Evolutionary conservation across 2,888 invertebrate species (phyloP), one percentile per base, ranked within the genome.

Genomic region (Ypsolopha sequella): DNA sequence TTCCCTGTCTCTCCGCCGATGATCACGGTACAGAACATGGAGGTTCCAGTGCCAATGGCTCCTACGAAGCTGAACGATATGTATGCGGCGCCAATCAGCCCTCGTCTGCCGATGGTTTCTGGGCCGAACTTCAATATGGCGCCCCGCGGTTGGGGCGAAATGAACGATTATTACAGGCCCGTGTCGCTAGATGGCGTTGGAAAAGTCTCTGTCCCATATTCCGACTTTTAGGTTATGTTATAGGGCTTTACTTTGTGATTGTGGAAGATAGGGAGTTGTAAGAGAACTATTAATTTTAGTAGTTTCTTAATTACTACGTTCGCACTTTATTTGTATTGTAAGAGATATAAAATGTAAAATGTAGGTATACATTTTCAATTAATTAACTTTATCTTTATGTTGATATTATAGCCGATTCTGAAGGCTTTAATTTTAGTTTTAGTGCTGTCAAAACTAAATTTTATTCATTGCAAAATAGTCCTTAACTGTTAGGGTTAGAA

Each of bases 61-160:
- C 84, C 86, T 0, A 87, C 84, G 0, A 87, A 85, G 59, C 51
- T 87, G 48, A 87, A 85, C 52, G 86, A 85, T 59, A 84, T 86
- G 0, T 86, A 80, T 54, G 80, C 87, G 10, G 68, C 86, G 4
- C 84, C 86, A 1, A 77, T 79, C 56, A 80, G 82, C 55, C 80
- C 81, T 3, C 66, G 80, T 9, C 52, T 80, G 48, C 78, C 82
- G 1, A 60, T 86, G 38, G 80, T 82, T 51, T 76, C 68, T 58
- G 82, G 88, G 41, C 88, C 89, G 33, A 94, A 93, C 65, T 95
- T 94, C 76, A 95, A 95, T 63, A 94, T 93, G 0, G 93, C 94
- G 36, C 92, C 95, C 6, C 89, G 95, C 36, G 95, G 95, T 1
- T 95, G 95, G 94, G 90, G 91, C 10, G 89, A 91, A 60, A 88